Percentiles rank a stretch among this genome's conserved stretches.
phyloP scores from a whole-genome alignment of 2,888 invertebrate species.

The Polylopha cassiicola region DNA sequence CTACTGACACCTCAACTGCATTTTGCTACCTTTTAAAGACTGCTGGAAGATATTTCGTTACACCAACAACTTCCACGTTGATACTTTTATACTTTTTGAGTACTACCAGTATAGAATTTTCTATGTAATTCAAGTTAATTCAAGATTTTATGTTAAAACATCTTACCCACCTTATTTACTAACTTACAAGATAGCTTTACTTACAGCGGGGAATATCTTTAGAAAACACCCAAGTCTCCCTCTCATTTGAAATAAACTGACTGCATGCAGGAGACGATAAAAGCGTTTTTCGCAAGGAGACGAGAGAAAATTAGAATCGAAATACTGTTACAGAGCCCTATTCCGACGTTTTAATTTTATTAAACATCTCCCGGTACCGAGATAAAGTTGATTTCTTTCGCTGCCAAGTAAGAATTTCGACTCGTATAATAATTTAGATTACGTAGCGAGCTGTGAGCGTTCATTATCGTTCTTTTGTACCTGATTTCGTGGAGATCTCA shows the following conservation, averaged over 20 bases:
- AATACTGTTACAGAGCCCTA: slow-evolving; percentile 57
- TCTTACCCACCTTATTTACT: slow-evolving; percentile 23
- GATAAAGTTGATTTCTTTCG: slow-evolving; percentile 75
- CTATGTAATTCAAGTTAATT: no score
- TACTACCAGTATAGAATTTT: no score
- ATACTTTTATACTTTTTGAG: no score
- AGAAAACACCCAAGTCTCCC: slow-evolving; percentile 28
- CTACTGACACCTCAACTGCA: slow-evolving; percentile 12
- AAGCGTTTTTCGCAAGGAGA: slow-evolving; percentile 39
- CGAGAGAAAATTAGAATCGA: slow-evolving; percentile 56
- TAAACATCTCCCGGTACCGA: slow-evolving; percentile 66
- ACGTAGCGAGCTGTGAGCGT: slow-evolving; percentile 76
- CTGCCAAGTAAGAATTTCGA: slow-evolving; percentile 73
- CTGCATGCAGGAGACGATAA: slow-evolving; percentile 35
- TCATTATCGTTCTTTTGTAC: slow-evolving; percentile 78
- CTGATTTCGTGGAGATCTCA: slow-evolving; percentile 76
- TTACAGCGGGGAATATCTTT: slow-evolving; percentile 30
- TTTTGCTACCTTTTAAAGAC: slow-evolving; percentile 24
- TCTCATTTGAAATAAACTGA: slow-evolving; percentile 34
- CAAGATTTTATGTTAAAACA: slow-evolving; percentile 35
- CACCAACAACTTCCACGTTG: slow-evolving; percentile 29
- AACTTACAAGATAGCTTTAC: slow-evolving; percentile 34
- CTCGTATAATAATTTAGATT: slow-evolving; percentile 77
- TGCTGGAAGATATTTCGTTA: slow-evolving; percentile 25
- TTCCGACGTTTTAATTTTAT: slow-evolving; percentile 73